Evolutionary conservation across 1,140 invertebrate species (phyloP).

Genomic region (Megalonaias nervosa): DNA sequence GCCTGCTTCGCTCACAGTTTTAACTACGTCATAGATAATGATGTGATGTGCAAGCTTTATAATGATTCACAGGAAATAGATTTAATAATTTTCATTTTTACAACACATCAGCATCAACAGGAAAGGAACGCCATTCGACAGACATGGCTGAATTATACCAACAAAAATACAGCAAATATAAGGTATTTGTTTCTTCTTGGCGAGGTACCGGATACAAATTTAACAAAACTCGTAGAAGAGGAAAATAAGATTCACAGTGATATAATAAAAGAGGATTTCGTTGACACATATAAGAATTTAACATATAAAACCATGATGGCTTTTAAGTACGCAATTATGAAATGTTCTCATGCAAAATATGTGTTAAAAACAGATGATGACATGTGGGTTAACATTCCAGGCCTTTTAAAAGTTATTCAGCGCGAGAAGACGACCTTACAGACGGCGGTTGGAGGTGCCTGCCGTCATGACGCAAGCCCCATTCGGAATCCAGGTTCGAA

Average conservation of each 20-base stretch:
- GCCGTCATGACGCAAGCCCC: slow-evolving; percentile 1
- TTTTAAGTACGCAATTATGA: slow-evolving; percentile 83
- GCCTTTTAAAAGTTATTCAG: slow-evolving; percentile 30
- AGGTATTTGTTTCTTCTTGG: slow-evolving; percentile 42
- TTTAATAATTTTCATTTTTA: slow-evolving; percentile 23
- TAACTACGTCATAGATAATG: slow-evolving; percentile 21
- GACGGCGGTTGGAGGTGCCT: slow-evolving; percentile 8
- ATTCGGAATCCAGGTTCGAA: slow-evolving; percentile 22
- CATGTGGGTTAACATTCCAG: slow-evolving; percentile 70
- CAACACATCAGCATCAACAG: slow-evolving; percentile 12
- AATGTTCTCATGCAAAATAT: slow-evolving; percentile 74
- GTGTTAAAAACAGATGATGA: slow-evolving; percentile 74
- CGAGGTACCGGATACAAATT: background rate
- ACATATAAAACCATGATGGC: slow-evolving; percentile 90
- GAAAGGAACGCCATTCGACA: slow-evolving; percentile 34
- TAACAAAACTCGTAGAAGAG: slow-evolving; percentile 35
- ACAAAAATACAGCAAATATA: slow-evolving; percentile 41
- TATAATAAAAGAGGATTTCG: slow-evolving; percentile 85
- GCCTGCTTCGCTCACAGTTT: slow-evolving; percentile 20
- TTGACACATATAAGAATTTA: slow-evolving; percentile 85
- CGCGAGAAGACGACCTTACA: background rate
- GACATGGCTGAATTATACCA: slow-evolving; percentile 42
- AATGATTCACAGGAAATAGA: slow-evolving; percentile 11
- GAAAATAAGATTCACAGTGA: slow-evolving; percentile 79
- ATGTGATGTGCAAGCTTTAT: slow-evolving; percentile 12